Evolutionary conservation across 2,888 invertebrate species (phyloP), one percentile per base, ranked within the genome.

Genomic region (Ormyrus pomaceus): DNA sequence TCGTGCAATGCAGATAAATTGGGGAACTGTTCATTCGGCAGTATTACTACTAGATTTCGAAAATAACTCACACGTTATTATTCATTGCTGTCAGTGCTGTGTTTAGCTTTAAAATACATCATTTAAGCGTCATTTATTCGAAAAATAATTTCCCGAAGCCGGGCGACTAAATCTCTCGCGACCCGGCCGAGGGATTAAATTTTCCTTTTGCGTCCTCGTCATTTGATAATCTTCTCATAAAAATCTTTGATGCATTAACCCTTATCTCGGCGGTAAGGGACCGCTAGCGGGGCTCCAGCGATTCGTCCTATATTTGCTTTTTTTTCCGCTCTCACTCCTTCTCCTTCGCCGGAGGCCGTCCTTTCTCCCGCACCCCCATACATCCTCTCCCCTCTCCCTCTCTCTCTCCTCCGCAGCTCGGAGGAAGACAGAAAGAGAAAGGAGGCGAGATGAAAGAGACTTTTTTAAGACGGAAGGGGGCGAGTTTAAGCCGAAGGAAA

Each of bases 181-280:
- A 10, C 13, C 5, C 7, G 7, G 50, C 46, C 46, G 7, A 6
- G 68, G 50, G 56, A 70, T 77, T 62, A 70, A 70, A 77, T 64
- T 64, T 48, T 70, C 66, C 62, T 56, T 55, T 50, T n/a, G 61
- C 69, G 19, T 79, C 51, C 68, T 70, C n/a, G 53, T 74, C 74
- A 64, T 79, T 74, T 74, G 74, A 79, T 74, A 74, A 79, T 79
- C 79, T 74, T 5, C 66, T 74, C 79, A 53, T 79, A 73, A 79
- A 79, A 73, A 72, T 78, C 73, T 74, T 79, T 79, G 73, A 74
- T 79, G 79, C 79, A 79, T 79, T 73, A 73, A 74, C 62, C 69
- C 68, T 79, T 79, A 79, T 79, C 79, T 73, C 10, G 7, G 13
- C 53, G 45, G n/a, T 53, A 66, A 58, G 65, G 53, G 56, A 58